phyloP scores from a whole-genome alignment of 53 echinoderm and acorn worm species.

The Actinopyga echinites region DNA sequence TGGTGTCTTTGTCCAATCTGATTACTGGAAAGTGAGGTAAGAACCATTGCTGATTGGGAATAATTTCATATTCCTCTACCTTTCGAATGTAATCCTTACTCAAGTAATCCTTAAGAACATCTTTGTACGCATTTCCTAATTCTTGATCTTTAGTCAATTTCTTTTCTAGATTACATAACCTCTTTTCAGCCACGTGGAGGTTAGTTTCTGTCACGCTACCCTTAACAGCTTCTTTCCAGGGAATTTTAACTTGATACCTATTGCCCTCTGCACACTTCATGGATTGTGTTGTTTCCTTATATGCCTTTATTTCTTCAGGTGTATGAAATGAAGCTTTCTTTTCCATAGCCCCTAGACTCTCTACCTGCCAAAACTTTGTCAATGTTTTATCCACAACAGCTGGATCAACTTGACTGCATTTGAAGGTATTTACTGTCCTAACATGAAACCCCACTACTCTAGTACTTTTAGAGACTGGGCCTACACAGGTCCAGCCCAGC shows the following conservation, averaged over 20 bases:
- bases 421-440: neutral
- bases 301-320: constrained; percentile 15
- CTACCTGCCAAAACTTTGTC: constrained; percentile 14
- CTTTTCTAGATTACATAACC: neutral
- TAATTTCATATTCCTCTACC: neutral
- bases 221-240: neutral
- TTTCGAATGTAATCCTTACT: constrained; percentile 23
- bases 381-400: neutral
- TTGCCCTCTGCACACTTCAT: too few species aligned
- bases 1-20: constrained; percentile 11
- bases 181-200: neutral
- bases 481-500: constrained; percentile 41
- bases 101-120: constrained; percentile 1
- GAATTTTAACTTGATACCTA: neutral
- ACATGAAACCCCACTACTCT: neutral
- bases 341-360: neutral
- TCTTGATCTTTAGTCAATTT: neutral
- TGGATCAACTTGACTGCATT: neutral
- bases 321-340: too few species aligned
- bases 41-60: too few species aligned
- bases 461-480: neutral
- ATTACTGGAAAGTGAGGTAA: constrained; percentile 48
- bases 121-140: neutral
- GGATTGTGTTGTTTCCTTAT: neutral
- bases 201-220: neutral